Percentiles rank a stretch among this genome's conserved stretches.
Conservation (phyloP, 2,113 vertebrate genomes). For the Calidris pugnax region DNA sequence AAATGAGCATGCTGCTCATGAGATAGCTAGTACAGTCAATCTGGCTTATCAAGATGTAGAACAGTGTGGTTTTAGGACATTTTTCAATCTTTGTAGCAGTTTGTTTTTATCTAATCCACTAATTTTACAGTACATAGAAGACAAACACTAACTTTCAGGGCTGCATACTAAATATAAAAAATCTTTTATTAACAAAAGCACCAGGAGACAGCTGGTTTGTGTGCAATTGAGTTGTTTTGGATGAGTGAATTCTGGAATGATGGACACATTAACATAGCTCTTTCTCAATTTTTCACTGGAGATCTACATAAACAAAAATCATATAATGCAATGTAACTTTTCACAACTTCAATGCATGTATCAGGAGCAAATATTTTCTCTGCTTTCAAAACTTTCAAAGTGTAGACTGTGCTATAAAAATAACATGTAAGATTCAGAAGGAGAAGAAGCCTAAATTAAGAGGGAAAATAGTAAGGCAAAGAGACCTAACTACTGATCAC, state of each 20-base stretch:
- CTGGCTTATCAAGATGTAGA: neutral
- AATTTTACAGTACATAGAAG: neutral
- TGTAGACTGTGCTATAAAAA: neutral
- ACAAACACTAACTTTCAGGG: neutral
- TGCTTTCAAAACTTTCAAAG: neutral
- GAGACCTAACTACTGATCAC: neutral
- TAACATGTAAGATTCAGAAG: neutral
- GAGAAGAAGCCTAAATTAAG: neutral
- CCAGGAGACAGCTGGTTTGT: neutral
- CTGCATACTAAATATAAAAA: neutral
- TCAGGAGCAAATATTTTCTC: neutral
- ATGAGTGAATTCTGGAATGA: neutral
- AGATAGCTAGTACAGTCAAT: neutral
- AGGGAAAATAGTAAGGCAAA: neutral
- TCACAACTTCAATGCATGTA: neutral
- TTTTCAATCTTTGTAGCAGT: neutral
- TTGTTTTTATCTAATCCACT: neutral
- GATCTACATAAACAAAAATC: neutral
- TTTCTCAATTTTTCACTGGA: neutral
- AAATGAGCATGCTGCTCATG: neutral
- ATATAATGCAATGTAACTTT: neutral
- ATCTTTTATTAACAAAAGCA: neutral
- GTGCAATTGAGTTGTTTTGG: neutral
- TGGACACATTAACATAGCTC: neutral
- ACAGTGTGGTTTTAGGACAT: neutral